Conservation (phyloP, 2,888 invertebrate genomes). For the Dugesia japonica region DNA sequence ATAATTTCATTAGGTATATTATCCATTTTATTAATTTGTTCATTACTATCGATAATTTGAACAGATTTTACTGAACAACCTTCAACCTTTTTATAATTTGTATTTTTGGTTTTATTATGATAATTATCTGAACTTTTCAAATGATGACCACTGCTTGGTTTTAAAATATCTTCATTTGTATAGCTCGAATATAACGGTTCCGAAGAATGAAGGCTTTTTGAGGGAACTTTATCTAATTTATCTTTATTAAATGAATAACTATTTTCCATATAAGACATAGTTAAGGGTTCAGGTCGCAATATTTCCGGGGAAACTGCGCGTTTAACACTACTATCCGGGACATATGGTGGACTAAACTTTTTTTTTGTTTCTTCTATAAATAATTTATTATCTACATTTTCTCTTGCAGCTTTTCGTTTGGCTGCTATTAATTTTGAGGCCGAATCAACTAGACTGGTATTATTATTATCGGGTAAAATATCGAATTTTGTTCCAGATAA, state of each 20-base stretch:
- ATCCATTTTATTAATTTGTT: neutral
- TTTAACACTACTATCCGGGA: neutral
- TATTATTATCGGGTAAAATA: neutral
- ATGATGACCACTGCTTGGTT: neutral
- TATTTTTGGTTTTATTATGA: neutral
- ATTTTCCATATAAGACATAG: neutral
- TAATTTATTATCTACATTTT: neutral
- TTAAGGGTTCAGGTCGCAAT: neutral
- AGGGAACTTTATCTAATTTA: neutral
- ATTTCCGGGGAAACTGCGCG: neutral
- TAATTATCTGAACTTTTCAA: neutral
- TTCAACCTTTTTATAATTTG: neutral
- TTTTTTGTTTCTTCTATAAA: neutral
- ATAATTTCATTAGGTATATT: neutral
- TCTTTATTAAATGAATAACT: neutral
- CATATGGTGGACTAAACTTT: neutral
- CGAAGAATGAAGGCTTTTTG: too few species aligned
- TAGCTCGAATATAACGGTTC: neutral
- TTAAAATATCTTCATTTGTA: too few species aligned
- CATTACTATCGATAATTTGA: neutral
- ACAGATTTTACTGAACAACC: neutral
- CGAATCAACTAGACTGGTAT: neutral
- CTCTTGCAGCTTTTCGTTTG: neutral
- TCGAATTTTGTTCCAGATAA: neutral
- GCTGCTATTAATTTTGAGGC: conserved; percentile 20